phyloP scores from a whole-genome alignment of 1,140 invertebrate genomes.

The Phortica variegata region DNA sequence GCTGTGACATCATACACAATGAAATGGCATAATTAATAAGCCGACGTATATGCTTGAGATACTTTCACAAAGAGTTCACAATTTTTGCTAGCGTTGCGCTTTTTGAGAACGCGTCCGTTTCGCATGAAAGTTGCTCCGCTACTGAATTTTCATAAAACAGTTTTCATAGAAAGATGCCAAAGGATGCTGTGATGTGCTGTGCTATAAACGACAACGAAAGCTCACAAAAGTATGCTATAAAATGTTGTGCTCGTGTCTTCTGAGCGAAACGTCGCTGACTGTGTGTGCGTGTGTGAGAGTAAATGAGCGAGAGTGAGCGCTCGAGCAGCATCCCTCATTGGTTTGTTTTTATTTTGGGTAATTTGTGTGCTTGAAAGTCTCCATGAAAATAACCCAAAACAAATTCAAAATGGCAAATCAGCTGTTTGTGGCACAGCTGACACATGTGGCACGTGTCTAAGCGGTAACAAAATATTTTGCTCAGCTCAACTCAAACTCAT shows the following conservation, averaged over 20 bases:
- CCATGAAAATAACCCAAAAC: conserved; percentile 14
- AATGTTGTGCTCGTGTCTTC: conserved; percentile 7
- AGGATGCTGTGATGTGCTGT: conserved; percentile 11
- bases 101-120: conserved; percentile 33
- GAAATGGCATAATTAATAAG: no score
- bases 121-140: conserved; percentile 47
- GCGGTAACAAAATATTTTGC: not conserved
- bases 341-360: conserved; percentile 13
- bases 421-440: no score
- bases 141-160: conserved; percentile 25
- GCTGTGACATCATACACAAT: not conserved
- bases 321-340: conserved; percentile 23
- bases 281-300: not conserved
- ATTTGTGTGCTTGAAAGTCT: conserved; percentile 1
- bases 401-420: conserved; percentile 21
- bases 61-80: not conserved
- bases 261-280: no score
- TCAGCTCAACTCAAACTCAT: conserved; percentile 34
- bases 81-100: conserved; percentile 14
- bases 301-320: not conserved
- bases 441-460: no score
- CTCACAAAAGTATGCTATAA: conserved; percentile 38
- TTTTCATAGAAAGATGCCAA: not conserved
- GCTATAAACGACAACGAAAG: conserved; percentile 14
- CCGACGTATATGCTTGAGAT: not conserved